Base-by-base conservation (phyloP, 92 coral and sea anemone species). In the Ricordea florida region DNA sequence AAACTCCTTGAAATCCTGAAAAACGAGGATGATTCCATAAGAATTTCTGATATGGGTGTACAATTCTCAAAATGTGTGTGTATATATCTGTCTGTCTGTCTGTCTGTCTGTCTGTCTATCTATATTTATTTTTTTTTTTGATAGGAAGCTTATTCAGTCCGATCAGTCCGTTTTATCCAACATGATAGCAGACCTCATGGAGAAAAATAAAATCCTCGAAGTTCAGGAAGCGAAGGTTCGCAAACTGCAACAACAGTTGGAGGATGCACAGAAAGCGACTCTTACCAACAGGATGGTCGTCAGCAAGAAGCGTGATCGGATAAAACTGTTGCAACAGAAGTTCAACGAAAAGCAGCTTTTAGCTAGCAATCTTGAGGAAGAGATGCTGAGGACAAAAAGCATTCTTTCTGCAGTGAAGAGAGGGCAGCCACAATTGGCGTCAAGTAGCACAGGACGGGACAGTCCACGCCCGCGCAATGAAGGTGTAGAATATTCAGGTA, bases 321-420 rank as follows among this genome's bases (percentile, higher is more conserved):
- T 90, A 69, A 77, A 74, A 65, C 43, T 55, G 20, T 83, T 87
- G 7, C 79, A 83, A 40, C 93, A 88, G 6, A 70, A 79, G 20
- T 73, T 87, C 2, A 48, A 63, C 10, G 69, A 74, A 37, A 88
- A 71, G 34, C 69, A 62, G 47, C 42, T 64, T 1, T 72, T 82
- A 40, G 72, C 82, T 24, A 82, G 93, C 29, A 69, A 84, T 30
- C 80, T 83, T 35, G 90, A 91, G 46, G 97, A 91, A 26, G 97
- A 87, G 36, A 63, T 86, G 37, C 71, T 91, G 7, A 82, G 97
- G 30, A 84, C 93, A 22, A 91, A 88, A 60, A 88, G 88, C 47
- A 65, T 91, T 47, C 82, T 91, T 27, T 91, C 97, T 4, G 93
- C 93, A 14, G 76, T 74, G 22, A 84, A 79, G 30, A 76, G 66